Base-by-base conservation (phyloP, 1,140 invertebrate species). In the Cepaea nemoralis region DNA sequence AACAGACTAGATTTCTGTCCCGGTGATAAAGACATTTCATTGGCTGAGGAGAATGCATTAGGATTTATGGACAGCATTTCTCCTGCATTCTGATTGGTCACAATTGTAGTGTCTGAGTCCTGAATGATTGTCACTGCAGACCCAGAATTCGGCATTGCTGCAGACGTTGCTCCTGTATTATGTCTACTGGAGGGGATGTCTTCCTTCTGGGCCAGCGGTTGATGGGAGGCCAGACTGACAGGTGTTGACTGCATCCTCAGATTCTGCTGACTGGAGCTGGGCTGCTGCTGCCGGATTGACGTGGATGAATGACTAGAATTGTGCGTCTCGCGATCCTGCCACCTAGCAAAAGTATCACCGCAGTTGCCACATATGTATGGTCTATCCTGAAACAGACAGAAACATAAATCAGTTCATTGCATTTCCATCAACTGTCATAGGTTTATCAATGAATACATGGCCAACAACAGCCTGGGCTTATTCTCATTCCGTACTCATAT, bases 351-450 rank as follows among this genome's bases (percentile, higher is more conserved):
- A 14, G 86, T 89, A 55, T 87, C 83, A n/a, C 89, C 89, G 83
- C 89, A 90, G 42, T 84, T 83, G 35, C 88, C 89, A 87, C 89
- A 90, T 0, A 89, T 85, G 84, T 89, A 90, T 24, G 89, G 89
- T 16, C 83, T 75, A 27, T 87, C 88, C 88, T 90, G 84, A 31
- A 71, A 37, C 33, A 55, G 14, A 79, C 2, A 79, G 14, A 55
- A 55, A 55, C n/a, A n/a, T n/a, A n/a, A n/a, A n/a, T n/a, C n/a
- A n/a, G n/a, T n/a, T n/a, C n/a, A n/a, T n/a, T n/a, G n/a, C n/a
- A n/a, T n/a, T n/a, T n/a, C n/a, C n/a, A n/a, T n/a, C n/a, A n/a
- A n/a, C n/a, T n/a, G n/a, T n/a, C n/a, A n/a, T n/a, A n/a, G n/a
- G n/a, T n/a, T n/a, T n/a, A n/a, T n/a, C n/a, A n/a, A n/a, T n/a